These are phyloP conservation scores for Zele albiditarsus DNA, from an alignment of 2,888 invertebrate genomes.

Conservation along the genomic window DNA sequence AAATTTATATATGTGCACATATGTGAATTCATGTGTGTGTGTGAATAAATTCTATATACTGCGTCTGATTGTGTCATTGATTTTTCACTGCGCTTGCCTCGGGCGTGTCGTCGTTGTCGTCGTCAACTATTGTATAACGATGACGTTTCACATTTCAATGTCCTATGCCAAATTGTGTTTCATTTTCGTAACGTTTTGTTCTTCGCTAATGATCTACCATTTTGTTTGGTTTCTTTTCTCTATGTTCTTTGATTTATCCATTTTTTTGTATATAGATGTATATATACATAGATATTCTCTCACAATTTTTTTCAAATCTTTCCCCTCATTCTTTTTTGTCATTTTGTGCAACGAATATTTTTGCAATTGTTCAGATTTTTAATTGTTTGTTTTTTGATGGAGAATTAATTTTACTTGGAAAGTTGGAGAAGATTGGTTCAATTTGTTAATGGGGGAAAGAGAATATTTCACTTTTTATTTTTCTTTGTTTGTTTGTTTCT, in stretches of 20 bases:
- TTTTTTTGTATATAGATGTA: too few relatives aligned
- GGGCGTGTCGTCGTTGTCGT: slow-evolving; percentile 7
- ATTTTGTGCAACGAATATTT: background rate
- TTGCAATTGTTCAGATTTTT: too few relatives aligned
- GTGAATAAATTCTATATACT: background rate
- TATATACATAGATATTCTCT: too few relatives aligned
- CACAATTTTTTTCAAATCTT: background rate
- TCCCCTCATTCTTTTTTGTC: background rate
- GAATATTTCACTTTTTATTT: background rate
- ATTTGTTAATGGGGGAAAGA: background rate
- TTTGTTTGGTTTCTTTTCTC: background rate
- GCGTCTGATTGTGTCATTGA: slow-evolving; percentile 16
- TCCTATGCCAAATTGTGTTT: background rate
- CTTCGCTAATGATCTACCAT: slow-evolving; percentile 19
- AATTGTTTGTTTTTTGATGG: too few relatives aligned
- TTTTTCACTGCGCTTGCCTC: slow-evolving; percentile 15
- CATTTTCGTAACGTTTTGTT: slow-evolving; percentile 2
- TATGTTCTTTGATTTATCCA: background rate
- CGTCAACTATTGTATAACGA: slow-evolving; percentile 2
- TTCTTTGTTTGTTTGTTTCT: background rate
- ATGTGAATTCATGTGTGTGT: background rate
- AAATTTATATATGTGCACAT: slow-evolving; percentile 14
- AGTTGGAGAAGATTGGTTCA: too few relatives aligned
- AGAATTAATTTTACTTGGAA: too few relatives aligned
- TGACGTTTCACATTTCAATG: slow-evolving; percentile 16